Evolutionary conservation across 2,113 vertebrate genomes (phyloP).

Genomic region (Arothron firmamentum): DNA sequence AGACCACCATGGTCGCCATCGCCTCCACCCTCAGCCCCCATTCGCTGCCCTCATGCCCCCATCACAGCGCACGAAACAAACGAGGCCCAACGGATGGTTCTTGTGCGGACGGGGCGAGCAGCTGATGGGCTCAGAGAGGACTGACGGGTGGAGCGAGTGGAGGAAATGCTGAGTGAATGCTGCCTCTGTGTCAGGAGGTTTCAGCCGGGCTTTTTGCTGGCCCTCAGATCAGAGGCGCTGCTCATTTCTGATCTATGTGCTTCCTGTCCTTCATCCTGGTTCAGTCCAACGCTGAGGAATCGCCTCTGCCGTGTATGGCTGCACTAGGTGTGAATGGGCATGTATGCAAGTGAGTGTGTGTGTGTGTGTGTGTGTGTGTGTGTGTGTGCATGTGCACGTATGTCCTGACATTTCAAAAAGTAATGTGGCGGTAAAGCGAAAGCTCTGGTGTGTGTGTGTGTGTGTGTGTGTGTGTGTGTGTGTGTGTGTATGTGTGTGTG

Average conservation of each 20-base stretch:
- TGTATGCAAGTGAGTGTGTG: slow-evolving; percentile 7
- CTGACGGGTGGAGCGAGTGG: neutral
- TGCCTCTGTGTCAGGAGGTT: neutral
- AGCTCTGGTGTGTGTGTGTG: slow-evolving; percentile 20
- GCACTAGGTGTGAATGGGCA: slow-evolving; percentile 7
- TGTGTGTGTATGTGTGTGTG: slow-evolving; percentile 25
- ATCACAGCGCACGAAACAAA: slow-evolving; percentile 50
- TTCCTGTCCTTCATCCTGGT: slow-evolving; percentile 40
- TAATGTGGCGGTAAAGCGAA: slow-evolving; percentile 29
- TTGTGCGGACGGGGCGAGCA: slow-evolving; percentile 19
- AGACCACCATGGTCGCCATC: slow-evolving; percentile 30
- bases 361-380: slow-evolving; percentile 23
- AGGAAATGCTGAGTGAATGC: slow-evolving; percentile 24
- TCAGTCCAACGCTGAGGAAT: slow-evolving; percentile 37
- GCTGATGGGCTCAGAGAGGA: no score
- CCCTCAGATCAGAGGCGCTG: slow-evolving; percentile 37
- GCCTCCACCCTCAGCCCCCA: slow-evolving; percentile 29
- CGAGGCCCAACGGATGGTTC: slow-evolving; percentile 47
- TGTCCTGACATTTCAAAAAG: slow-evolving; percentile 57
- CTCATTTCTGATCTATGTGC: slow-evolving; percentile 55
- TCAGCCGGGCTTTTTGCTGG: slow-evolving; percentile 8
- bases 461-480: slow-evolving; percentile 20
- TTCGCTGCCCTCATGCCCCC: slow-evolving; percentile 29
- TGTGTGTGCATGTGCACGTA: slow-evolving; percentile 12
- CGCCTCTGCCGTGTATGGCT: no score